Base-by-base conservation (phyloP, 1,140 invertebrate genomes). In the Aphis gossypii region DNA sequence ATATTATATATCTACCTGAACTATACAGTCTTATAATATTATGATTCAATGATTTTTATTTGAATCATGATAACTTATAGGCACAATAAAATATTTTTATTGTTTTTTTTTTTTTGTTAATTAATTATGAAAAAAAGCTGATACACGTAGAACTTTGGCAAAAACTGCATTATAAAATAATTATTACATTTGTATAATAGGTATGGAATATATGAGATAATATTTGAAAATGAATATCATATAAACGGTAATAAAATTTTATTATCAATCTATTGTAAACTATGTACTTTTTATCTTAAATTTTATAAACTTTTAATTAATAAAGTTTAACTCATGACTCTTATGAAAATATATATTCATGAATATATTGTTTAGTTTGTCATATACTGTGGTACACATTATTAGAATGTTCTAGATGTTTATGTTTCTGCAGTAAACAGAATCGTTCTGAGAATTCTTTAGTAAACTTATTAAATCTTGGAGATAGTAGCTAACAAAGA, bases 391-490 rank as follows among this genome's bases (percentile, higher is more conserved):
- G 1, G 60, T 76, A 76, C 60, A 76, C n/a, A n/a, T 76, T 76
- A 76, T 76, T 76, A 76, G 60, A 76, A 76, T 76, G 30, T 76
- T 76, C 60, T 76, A 35, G 11, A 76, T 68, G 30, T 68, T 68
- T 68, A 21, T 76, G 60, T 76, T 76, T 76, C n/a, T 76, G 60
- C 60, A 18, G 60, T 76, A n/a, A n/a, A 76, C 60, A 76, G 60
- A 6, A 76, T 30, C 18, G 30, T 76, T 76, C 14, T 76, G n/a
- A n/a, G 60, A 76, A 76, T 76, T 76, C 11, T 23, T n/a, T 76
- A 76, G 60, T 76, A 76, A 76, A n/a, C n/a, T 76, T 76, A 76
- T 76, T 76, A 76, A 76, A 76, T 76, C 60, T 76, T n/a, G 60
- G 14, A 76, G 60, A 76, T 76, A 76, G 60, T 7, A n/a, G n/a